phyloP scores from a whole-genome alignment of 53 echinoderm and acorn worm species.

The Antedon mediterranea region DNA sequence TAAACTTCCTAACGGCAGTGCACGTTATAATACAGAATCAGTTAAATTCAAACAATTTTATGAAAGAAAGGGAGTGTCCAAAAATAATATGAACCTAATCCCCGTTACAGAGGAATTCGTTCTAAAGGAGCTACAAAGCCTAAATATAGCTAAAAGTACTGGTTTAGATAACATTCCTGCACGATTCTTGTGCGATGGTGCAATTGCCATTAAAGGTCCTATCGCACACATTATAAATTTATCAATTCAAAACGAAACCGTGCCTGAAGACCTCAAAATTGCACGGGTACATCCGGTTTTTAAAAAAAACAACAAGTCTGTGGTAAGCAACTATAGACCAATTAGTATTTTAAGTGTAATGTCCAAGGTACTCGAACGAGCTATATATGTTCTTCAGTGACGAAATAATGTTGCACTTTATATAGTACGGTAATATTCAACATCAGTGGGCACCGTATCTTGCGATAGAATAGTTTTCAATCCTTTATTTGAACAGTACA shows the following conservation, averaged over 20 bases:
- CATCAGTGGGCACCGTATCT: too few species aligned
- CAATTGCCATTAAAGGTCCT: slow-evolving; percentile 10
- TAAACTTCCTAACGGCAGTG: not conserved
- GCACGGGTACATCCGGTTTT: slow-evolving; percentile 20
- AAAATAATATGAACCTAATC: slow-evolving; percentile 4
- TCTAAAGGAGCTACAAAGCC: slow-evolving; percentile 10
- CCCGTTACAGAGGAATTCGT: slow-evolving; percentile 7
- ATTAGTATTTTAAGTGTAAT: slow-evolving; percentile 19
- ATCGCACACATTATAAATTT: slow-evolving; percentile 22
- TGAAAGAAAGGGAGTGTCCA: not conserved
- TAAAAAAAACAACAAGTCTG: slow-evolving; percentile 23
- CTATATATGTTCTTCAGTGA: slow-evolving; percentile 19
- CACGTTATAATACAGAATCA: not conserved
- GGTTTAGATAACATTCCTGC: slow-evolving; percentile 27
- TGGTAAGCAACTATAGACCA: slow-evolving; percentile 37
- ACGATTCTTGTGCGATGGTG: slow-evolving; percentile 22
- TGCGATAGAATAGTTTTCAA: too few species aligned
- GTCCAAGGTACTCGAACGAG: slow-evolving; percentile 21
- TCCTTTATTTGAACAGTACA: too few species aligned
- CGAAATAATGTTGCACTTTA: too few species aligned
- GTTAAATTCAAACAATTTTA: not conserved
- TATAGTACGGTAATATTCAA: too few species aligned
- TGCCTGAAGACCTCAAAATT: slow-evolving; percentile 23
- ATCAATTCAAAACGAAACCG: slow-evolving; percentile 15
- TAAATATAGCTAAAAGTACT: slow-evolving; percentile 11